These are phyloP conservation scores for Raja brachyura DNA, from an alignment of 2,113 vertebrate species.

Conservation along the genomic window DNA sequence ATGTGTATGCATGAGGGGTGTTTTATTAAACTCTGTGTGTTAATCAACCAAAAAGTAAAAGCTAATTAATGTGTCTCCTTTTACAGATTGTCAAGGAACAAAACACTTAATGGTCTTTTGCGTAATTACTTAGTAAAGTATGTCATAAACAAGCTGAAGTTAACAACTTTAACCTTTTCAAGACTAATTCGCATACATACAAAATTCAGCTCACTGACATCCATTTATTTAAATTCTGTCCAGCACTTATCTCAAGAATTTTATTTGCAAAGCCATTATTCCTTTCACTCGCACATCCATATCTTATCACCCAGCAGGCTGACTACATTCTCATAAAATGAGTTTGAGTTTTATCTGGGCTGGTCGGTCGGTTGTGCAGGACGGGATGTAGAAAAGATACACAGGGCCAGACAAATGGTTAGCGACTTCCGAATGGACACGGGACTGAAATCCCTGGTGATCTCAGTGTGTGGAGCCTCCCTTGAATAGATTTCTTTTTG, in stretches of 20 bases:
- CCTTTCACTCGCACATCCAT: neutral
- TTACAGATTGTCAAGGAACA: neutral
- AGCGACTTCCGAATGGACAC: too few species aligned
- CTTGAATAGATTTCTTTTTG: neutral
- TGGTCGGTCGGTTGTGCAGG: neutral
- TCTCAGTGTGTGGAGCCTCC: neutral
- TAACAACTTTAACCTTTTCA: slow-evolving; percentile 21
- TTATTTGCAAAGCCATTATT: neutral
- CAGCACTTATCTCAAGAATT: neutral
- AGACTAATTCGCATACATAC: neutral
- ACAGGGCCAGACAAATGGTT: neutral
- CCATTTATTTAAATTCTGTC: neutral
- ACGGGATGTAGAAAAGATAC: too few species aligned
- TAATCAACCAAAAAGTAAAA: neutral
- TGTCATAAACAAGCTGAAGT: slow-evolving; percentile 20
- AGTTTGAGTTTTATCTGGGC: neutral
- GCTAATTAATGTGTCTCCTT: neutral
- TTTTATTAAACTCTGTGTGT: neutral
- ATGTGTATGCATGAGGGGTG: neutral
- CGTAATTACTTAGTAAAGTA: neutral
- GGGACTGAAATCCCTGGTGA: neutral
- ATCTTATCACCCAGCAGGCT: neutral
- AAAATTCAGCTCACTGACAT: neutral
- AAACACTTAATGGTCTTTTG: neutral
- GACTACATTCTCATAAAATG: neutral